Evolutionary conservation across 1,140 invertebrate species (phyloP), one percentile per base, ranked within the genome.

Genomic region (Dysdera silvatica): DNA sequence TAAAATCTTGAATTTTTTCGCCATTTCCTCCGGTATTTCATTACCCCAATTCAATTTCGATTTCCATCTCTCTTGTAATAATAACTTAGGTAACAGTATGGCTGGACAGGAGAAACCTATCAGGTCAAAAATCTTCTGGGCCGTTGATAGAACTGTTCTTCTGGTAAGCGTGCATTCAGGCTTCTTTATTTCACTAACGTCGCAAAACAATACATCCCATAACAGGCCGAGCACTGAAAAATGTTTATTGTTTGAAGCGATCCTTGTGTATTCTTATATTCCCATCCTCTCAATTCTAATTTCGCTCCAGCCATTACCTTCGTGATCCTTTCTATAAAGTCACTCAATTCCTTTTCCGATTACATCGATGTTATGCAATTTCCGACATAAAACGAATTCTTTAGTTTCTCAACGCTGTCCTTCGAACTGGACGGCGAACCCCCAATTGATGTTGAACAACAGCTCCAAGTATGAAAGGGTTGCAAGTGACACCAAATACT

Each of bases 11-110:
- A 32, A 53, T 35, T 10, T 53, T 32, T 53, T 35, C 51, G 10
- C 23, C 20, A 53, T 32, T 8, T 53, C 31, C 18, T 33, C 12
- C 16, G 51, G 28, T 4, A 53, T 18, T 8, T 10, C 7, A 8
- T 47, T 20, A 10, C 40, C 60, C 53, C 53, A 62, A 31, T 23
- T 43, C 16, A 35, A 16, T 10, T 24, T 33, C 20, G 7, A 20
- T 29, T 43, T 16, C 60, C 53, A 58, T 32, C 57, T 28, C 31
- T 55, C 18, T 41, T 59, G 53, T 16, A 62, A 56, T 8, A 56
- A 10, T 37, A 10, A 37, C 24, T 57, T 35, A 28, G 28, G 18
- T 10, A 52, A 18, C 14, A 40, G 16, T 3, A 40, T 24, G 10
- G 43, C 26, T 33, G 53, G 53, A n/a, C 16, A 14, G 14, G 26